These are phyloP conservation scores for Antechinus stuartii DNA, from an alignment of 2,113 vertebrate genomes.

Conservation along the genomic window DNA sequence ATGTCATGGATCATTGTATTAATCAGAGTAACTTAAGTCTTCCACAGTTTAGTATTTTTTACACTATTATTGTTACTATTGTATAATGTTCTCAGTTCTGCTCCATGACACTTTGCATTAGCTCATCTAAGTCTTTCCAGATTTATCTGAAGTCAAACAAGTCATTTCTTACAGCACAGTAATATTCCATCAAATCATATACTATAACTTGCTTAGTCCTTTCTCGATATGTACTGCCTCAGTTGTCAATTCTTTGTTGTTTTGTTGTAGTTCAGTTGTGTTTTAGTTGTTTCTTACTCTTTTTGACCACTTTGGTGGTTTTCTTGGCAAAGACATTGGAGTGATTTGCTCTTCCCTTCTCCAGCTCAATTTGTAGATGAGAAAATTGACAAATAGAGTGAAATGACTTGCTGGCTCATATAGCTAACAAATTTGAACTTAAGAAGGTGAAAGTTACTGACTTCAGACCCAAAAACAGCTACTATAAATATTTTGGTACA, in stretches of 20 bases:
- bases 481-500: not conserved
- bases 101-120: not conserved
- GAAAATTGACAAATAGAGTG: no score
- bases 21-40: not conserved
- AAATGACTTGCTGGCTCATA: no score
- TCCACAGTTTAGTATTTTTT: not conserved
- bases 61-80: not conserved
- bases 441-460: no score
- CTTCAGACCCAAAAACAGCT: not conserved
- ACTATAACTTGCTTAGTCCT: not conserved
- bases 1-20: not conserved
- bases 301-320: no score
- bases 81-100: not conserved
- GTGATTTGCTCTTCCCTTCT: no score
- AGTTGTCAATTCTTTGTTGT: not conserved
- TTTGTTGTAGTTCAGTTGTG: no score
- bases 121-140: not conserved
- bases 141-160: not conserved
- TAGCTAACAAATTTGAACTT: no score
- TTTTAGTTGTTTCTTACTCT: no score
- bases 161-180: not conserved
- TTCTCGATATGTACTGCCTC: not conserved
- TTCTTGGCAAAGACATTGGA: no score
- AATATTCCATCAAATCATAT: not conserved
- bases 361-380: no score